Evolutionary conservation across 2,888 invertebrate genomes (phyloP).

Genomic region (Tetanocera ferruginea): DNA sequence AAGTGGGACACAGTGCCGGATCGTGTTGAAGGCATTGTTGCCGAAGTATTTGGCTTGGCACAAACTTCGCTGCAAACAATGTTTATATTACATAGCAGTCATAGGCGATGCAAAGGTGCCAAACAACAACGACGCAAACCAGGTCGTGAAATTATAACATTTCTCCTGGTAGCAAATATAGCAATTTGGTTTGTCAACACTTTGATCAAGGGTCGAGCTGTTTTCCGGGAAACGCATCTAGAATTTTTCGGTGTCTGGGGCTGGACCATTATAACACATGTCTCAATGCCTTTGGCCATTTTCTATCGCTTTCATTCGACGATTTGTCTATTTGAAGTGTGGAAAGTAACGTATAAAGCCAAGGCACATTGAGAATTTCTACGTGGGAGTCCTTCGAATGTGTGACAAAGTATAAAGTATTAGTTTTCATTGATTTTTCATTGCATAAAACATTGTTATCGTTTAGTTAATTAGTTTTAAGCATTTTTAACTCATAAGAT

Average conservation of each 20-base stretch:
- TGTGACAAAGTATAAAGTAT: neutral
- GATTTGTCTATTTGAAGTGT: constrained; percentile 92
- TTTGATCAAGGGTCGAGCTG: constrained; percentile 85
- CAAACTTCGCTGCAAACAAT: constrained; percentile 86
- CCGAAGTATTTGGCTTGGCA: constrained; percentile 80
- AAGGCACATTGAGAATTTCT: constrained; percentile 66
- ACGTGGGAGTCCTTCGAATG: too few species aligned
- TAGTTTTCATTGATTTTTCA: neutral
- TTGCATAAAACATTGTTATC: neutral
- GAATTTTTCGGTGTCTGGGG: constrained; percentile 89
- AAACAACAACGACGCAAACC: constrained; percentile 82
- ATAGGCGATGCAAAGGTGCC: constrained; percentile 80
- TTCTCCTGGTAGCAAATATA: constrained; percentile 84
- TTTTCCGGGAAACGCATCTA: constrained; percentile 85
- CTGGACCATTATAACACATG: constrained; percentile 92
- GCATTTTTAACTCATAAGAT: neutral
- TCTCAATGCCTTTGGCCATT: constrained; percentile 89
- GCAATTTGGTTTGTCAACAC: constrained; percentile 91
- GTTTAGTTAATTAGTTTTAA: neutral
- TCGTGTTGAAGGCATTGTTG: constrained; percentile 76
- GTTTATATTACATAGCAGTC: constrained; percentile 82
- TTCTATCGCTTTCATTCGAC: constrained; percentile 93
- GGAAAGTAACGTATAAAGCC: constrained; percentile 90
- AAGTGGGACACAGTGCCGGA: constrained; percentile 68
- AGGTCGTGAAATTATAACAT: constrained; percentile 87